phyloP scores from a whole-genome alignment of 1,140 invertebrate genomes.

The Rhagoletis zephyria region DNA sequence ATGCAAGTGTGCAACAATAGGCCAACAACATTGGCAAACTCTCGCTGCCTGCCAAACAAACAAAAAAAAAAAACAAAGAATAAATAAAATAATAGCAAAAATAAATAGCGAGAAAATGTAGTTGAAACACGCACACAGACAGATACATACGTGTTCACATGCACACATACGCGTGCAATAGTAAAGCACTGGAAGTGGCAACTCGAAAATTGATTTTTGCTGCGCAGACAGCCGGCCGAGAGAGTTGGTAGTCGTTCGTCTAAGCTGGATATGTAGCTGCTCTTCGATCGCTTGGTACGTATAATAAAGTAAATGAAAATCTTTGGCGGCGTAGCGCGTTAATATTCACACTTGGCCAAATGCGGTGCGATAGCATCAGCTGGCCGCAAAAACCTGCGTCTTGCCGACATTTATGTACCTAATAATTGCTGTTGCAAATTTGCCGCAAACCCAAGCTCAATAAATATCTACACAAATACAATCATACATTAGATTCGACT shows the following conservation, averaged over 20 bases:
- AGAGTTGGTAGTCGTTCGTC: background rate
- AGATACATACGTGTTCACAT: too few relatives aligned
- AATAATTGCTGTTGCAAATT: slow-evolving; percentile 2
- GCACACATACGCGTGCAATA: background rate
- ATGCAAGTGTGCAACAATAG: background rate
- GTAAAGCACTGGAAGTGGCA: background rate
- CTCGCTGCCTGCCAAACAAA: slow-evolving; percentile 35
- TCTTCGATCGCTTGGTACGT: background rate
- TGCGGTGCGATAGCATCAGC: slow-evolving; percentile 21
- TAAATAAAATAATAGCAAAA: slow-evolving; percentile 2
- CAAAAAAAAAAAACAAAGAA: background rate
- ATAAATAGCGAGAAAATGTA: background rate
- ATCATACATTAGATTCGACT: background rate
- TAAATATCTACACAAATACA: too few relatives aligned
- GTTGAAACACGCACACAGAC: background rate
- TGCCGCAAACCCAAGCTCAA: background rate
- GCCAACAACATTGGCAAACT: slow-evolving; percentile 1
- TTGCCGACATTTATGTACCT: background rate
- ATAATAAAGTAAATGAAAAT: background rate
- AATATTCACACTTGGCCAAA: slow-evolving; percentile 49
- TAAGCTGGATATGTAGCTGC: background rate
- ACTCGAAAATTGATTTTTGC: slow-evolving; percentile 16
- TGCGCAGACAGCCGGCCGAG: background rate
- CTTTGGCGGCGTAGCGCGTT: slow-evolving; percentile 13
- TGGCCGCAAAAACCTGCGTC: background rate